These are phyloP conservation scores for Pteropus rufus DNA, from an alignment of 2,797 vertebrate genomes.

Conservation along the genomic window DNA sequence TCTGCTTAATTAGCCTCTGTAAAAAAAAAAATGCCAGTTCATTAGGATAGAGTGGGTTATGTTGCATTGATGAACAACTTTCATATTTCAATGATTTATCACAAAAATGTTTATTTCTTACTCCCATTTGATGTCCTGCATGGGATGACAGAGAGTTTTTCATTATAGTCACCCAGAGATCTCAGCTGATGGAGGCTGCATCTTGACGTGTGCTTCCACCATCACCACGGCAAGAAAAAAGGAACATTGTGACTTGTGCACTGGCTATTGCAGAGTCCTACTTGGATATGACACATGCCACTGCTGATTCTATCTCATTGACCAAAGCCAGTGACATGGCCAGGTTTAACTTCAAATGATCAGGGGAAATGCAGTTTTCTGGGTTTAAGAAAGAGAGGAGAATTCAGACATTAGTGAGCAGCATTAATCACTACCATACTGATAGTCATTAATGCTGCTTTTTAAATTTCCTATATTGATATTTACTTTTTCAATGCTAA, in stretches of 20 bases:
- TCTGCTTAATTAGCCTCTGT: background rate
- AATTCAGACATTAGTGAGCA: background rate
- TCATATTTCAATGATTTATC: background rate
- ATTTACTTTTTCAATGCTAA: conserved; percentile 8
- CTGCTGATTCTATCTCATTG: background rate
- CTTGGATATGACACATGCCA: background rate
- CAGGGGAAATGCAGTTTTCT: background rate
- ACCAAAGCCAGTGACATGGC: background rate
- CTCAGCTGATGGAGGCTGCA: background rate
- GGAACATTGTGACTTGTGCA: background rate
- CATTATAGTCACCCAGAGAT: background rate
- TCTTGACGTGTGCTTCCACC: background rate
- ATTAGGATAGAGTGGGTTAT: background rate
- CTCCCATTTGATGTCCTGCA: background rate
- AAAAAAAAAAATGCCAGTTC: background rate
- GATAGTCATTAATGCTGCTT: background rate
- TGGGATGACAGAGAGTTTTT: background rate
- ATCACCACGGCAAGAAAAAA: background rate
- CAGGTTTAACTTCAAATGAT: background rate
- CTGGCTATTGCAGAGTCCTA: background rate
- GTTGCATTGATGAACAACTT: background rate
- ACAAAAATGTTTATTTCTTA: background rate
- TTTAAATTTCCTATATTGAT: background rate
- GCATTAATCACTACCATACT: background rate
- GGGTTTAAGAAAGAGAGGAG: background rate